These are phyloP conservation scores for Oncopeltus fasciatus DNA, from an alignment of 1,140 invertebrate genomes.

Conservation along the genomic window DNA sequence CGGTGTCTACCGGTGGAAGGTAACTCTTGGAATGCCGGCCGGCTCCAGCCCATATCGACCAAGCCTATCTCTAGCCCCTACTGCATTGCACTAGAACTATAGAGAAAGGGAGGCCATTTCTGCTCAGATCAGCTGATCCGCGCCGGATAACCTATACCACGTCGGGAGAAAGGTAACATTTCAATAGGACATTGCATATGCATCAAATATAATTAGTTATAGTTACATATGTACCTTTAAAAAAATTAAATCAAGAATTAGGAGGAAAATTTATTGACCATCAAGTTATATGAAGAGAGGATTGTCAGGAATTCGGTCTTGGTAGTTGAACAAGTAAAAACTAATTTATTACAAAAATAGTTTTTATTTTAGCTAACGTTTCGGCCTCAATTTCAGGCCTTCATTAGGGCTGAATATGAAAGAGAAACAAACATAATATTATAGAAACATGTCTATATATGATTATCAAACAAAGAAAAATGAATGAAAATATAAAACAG, in stretches of 20 bases:
- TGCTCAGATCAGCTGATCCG: neutral
- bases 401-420: too few species aligned
- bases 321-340: too few species aligned
- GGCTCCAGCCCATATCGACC: slow-evolving; percentile 1
- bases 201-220: neutral
- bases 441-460: too few species aligned
- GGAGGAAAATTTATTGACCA: neutral
- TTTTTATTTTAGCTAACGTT: too few species aligned
- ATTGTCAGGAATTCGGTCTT: neutral
- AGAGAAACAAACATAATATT: too few species aligned
- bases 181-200: neutral
- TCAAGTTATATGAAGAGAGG: neutral
- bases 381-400: too few species aligned
- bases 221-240: neutral
- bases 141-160: too few species aligned
- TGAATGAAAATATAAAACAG: too few species aligned
- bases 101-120: neutral
- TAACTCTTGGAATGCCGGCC: neutral
- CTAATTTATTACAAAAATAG: too few species aligned
- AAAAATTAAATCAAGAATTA: neutral
- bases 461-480: too few species aligned
- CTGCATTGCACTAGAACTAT: slow-evolving; percentile 3
- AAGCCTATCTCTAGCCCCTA: neutral
- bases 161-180: neutral
- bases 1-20: neutral